Evolutionary conservation across 2,113 vertebrate genomes (phyloP), one percentile per base, ranked within the genome.

Genomic region (Mionectes macconnelli): DNA sequence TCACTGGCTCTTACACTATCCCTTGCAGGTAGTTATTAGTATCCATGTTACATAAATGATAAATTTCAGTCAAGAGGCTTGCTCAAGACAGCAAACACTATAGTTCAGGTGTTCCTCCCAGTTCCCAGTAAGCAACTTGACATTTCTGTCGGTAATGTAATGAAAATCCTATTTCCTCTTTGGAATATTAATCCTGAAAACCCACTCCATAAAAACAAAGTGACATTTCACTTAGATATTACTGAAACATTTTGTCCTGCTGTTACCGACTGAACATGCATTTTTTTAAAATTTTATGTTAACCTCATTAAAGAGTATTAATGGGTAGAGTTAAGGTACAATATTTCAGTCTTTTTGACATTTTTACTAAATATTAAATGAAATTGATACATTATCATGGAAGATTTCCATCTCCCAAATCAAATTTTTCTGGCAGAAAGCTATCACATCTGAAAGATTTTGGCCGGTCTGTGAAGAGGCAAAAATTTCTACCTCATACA

Each of bases 121-220:
- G 21, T 39, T 95, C 21, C 56, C 70, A 63, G 21, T 40, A 78
- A 80, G 52, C 59, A 88, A 96, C 42, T 14, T 62, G 67, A 6
- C 67, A 82, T 59, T 93, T 83, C 55, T 86, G 17, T 69, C 27
- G 40, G 22, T 56, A 92, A 80, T 20, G 9, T 77, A 86, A 86
- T 63, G 64, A 93, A 92, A 95, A 81, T 63, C 35, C 27, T 55
- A 14, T 63, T 94, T 94, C 35, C 37, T 86, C 64, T 42, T 74
- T 84, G 56, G 56, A 94, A 89, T 91, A 70, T 78, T 93, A 91
- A 68, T 87, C 73, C 27, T 75, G 77, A 67, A 91, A 95, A 87
- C 31, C 6, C 33, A 40, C 16, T 47, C 44, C 19, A 33, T 50
- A 84, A 67, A 94, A 93, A 49, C 37, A 85, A 64, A 64, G 44